Evolutionary conservation across 2,888 invertebrate species (phyloP), one percentile per base, ranked within the genome.

Genomic region (Spicauda simplicius): DNA sequence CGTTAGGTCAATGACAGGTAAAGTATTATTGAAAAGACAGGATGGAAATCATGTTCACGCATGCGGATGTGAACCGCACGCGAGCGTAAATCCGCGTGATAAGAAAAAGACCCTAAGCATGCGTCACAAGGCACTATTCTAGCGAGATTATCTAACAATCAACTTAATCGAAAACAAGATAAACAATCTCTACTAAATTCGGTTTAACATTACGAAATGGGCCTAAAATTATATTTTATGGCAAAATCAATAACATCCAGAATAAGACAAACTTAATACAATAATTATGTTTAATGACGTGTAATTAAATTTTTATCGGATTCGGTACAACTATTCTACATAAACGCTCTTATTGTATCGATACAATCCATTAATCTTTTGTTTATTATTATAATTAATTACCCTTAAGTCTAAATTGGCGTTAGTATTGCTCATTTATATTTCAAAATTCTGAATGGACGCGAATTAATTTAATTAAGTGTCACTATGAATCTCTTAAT

Each of bases 101-200:
- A 25, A 5, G 25, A 25, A 25, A 25, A 25, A 25, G 25, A 25
- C 25, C 25, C 25, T 25, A 25, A 25, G 92, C 92, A 91, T 91
- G 90, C 91, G 82, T 91, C 87, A 86, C 90, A 93, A 93, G 92
- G 92, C 92, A 93, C 92, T 93, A 93, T 87, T 83, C 92, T 93
- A 92, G 90, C 88, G 88, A 91, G 88, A 90, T 86, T 77, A 75
- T 64, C 71, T 76, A 84, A 79, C 76, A 75, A 79, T 76, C 78
- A 88, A 88, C 78, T 77, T 78, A 90, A 86, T 76, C 70, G 73
- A 80, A 84, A 83, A 82, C 74, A 81, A 85, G 79, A 76, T 75
- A 81, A 86, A 83, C 80, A 85, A 82, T 81, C 74, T 74, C 83
- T 89, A 90, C 82, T 93, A 92, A 93, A 93, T 92, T 92, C 92